Evolutionary conservation across 2,113 vertebrate genomes (phyloP).

Genomic region (Uria aalge): DNA sequence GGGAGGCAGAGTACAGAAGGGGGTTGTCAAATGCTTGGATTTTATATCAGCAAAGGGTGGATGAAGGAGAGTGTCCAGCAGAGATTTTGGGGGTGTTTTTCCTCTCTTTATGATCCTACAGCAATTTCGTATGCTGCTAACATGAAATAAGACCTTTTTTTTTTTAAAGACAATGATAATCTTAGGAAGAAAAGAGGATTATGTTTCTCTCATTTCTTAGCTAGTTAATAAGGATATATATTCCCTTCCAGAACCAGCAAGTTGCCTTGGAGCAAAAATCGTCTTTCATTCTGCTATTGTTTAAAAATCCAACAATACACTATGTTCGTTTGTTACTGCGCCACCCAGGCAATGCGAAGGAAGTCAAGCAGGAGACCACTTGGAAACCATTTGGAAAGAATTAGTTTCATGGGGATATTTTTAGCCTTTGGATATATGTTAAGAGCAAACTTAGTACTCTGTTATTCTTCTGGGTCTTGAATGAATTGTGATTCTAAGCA

Average conservation of each 20-base stretch:
- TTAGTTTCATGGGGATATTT: slow-evolving; percentile 30
- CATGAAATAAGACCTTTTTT: not conserved
- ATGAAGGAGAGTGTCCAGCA: not conserved
- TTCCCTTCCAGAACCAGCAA: not conserved
- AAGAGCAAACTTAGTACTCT: not conserved
- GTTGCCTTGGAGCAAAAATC: not conserved
- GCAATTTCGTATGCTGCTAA: not conserved
- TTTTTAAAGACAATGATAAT: not conserved
- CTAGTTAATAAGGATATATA: not conserved
- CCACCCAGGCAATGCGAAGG: not conserved
- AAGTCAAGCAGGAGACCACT: not conserved
- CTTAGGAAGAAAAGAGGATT: not conserved
- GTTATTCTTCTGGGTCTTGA: not conserved
- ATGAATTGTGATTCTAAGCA: not conserved
- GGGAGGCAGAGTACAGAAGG: not conserved
- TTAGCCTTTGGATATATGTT: slow-evolving; percentile 5
- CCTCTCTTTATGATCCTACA: not conserved
- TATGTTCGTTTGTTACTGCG: slow-evolving; percentile 22
- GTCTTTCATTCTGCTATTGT: not conserved
- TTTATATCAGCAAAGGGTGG: not conserved
- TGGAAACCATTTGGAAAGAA: slow-evolving; percentile 41
- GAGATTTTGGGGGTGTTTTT: not conserved
- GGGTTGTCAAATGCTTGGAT: not conserved
- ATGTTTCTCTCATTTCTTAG: not conserved
- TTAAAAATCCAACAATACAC: not conserved